These are phyloP conservation scores for Popillia japonica DNA, from an alignment of 1,140 invertebrate species.

Conservation along the genomic window DNA sequence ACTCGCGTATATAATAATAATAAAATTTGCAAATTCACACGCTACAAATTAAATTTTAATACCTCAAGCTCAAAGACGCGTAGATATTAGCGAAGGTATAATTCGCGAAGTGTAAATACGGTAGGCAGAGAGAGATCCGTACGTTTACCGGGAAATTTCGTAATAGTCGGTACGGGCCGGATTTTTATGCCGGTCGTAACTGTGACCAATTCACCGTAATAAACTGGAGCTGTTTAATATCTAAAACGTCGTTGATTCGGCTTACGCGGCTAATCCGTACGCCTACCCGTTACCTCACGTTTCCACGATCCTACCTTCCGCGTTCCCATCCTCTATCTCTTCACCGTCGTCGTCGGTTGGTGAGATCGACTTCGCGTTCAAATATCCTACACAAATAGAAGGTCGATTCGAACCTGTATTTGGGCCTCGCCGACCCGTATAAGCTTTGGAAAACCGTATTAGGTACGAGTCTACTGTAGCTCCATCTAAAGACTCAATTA, in stretches of 20 bases:
- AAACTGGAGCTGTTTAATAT: not conserved
- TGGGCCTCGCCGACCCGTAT: constrained; percentile 1
- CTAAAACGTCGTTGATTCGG: constrained; percentile 10
- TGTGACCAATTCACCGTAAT: constrained; percentile 4
- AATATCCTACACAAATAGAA: too few relatives aligned
- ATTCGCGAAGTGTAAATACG: not conserved
- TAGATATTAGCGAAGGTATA: not conserved
- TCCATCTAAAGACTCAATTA: constrained; percentile 28
- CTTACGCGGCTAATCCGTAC: not conserved
- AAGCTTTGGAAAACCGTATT: not conserved
- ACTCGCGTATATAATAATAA: too few relatives aligned
- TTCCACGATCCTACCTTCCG: not conserved
- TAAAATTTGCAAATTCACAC: too few relatives aligned
- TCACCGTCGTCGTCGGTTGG: not conserved
- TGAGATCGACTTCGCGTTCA: not conserved
- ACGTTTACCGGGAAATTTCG: not conserved
- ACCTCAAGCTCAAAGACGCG: not conserved
- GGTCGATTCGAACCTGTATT: too few relatives aligned
- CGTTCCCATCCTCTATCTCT: not conserved
- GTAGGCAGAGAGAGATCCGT: not conserved
- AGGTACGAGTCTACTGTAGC: not conserved
- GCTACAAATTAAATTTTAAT: not conserved
- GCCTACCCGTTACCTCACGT: not conserved
- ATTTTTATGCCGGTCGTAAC: not conserved
- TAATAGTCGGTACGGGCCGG: not conserved